Percentiles rank a stretch among this genome's conserved stretches.
phyloP scores from a whole-genome alignment of 2,797 vertebrate genomes.

The Neosalanx taihuensis region DNA sequence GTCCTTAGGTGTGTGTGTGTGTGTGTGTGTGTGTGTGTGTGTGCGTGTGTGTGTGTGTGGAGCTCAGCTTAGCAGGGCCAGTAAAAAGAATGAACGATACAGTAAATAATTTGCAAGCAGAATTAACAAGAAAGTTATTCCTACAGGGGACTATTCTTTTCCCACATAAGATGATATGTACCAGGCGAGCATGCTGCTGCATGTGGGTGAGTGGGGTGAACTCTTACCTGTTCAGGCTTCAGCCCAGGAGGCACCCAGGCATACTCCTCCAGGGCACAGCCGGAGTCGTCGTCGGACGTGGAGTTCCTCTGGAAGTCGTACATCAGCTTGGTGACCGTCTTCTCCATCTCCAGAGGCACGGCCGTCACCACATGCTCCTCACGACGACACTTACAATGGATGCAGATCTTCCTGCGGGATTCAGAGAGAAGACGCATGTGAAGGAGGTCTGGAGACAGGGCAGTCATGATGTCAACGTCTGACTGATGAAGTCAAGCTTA shows the following conservation, averaged over 20 bases:
- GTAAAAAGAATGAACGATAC: constrained; percentile 31
- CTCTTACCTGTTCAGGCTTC: constrained; percentile 75
- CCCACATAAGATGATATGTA: constrained; percentile 23
- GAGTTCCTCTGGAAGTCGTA: constrained; percentile 99
- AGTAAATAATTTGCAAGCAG: constrained; percentile 46
- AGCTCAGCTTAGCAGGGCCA: constrained; percentile 25
- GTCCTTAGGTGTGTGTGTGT: constrained; percentile 36
- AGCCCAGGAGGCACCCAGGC: constrained; percentile 96
- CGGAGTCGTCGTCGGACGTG: constrained; percentile 95
- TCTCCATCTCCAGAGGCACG: constrained; percentile 99
- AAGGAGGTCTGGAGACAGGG: neutral
- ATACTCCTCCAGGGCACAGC: constrained; percentile 96
- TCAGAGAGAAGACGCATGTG: neutral
- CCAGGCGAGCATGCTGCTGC: neutral
- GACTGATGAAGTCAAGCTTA: neutral
- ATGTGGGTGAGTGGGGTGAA: neutral
- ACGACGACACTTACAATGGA: constrained; percentile 97
- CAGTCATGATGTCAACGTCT: neutral
- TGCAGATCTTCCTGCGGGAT: constrained; percentile 90
- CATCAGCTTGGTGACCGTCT: constrained; percentile 97
- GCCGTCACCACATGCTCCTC: constrained; percentile 94
- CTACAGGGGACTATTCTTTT: constrained; percentile 37
- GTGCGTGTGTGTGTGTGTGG: constrained; percentile 38
- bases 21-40: constrained; percentile 29
- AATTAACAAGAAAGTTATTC: constrained; percentile 54